Conservation (phyloP, 1,140 invertebrate genomes). For the Orius insidiosus region DNA sequence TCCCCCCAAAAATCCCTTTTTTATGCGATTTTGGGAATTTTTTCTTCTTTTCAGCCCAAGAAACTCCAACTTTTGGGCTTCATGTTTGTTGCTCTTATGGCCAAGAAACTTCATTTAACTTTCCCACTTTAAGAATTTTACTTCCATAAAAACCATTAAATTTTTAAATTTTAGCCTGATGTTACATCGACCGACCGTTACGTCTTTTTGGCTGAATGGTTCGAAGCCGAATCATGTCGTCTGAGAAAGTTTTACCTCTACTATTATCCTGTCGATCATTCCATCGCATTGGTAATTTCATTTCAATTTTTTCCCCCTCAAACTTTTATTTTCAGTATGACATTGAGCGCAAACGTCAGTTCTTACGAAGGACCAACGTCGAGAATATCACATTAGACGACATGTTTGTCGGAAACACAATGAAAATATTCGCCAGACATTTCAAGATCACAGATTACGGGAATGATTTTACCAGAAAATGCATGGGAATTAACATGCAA, state of each 20-base stretch:
- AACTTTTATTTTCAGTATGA: conserved; percentile 56
- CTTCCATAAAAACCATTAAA: too few species aligned
- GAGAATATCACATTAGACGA: conserved; percentile 44
- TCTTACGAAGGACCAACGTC: conserved; percentile 54
- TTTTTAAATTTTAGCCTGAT: too few species aligned
- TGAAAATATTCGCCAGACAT: conserved; percentile 58
- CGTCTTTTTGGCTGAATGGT: conserved; percentile 65
- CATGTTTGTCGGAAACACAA: conserved; percentile 56
- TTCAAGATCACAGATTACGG: conserved; percentile 63
- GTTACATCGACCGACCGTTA: conserved; percentile 21
- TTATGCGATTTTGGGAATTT: too few species aligned
- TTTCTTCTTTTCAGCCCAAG: too few species aligned
- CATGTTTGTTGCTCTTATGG: too few species aligned
- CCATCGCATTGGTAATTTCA: conserved; percentile 48
- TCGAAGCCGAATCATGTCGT: conserved; percentile 51
- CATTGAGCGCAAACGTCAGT: conserved; percentile 49
- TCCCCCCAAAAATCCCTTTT: too few species aligned
- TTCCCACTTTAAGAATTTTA: too few species aligned
- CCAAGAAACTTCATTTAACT: too few species aligned
- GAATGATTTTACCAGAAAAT: conserved; percentile 43
- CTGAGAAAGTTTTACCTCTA: conserved; percentile 53
- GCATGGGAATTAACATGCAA: conserved; percentile 37
- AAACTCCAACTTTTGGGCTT: too few species aligned
- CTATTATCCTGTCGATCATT: conserved; percentile 53
- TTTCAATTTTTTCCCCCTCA: conserved; percentile 13